Conservation (phyloP, 2,888 invertebrate genomes). For the Orchestes rusci region DNA sequence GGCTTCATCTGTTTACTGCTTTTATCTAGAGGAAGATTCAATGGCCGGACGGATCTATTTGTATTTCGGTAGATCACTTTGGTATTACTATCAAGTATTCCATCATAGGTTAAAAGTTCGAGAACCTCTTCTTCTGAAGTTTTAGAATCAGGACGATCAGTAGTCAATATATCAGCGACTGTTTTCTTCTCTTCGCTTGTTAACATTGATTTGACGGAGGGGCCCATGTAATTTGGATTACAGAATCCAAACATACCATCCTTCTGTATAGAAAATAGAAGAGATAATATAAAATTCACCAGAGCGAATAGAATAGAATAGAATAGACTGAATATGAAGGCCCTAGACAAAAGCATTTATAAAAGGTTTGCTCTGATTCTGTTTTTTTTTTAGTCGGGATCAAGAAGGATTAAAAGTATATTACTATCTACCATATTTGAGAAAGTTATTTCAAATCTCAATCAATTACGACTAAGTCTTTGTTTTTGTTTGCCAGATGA, state of each 20-base stretch:
- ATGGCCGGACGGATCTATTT: slow-evolving; percentile 40
- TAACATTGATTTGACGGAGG: slow-evolving; percentile 43
- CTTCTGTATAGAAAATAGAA: slow-evolving; percentile 19
- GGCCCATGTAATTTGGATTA: slow-evolving; percentile 68
- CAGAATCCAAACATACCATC: slow-evolving; percentile 60
- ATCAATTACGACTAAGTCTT: no score
- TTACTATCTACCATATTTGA: no score
- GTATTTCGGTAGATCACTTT: slow-evolving; percentile 39
- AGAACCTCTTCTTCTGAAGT: slow-evolving; percentile 33
- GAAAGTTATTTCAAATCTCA: no score
- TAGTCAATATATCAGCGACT: slow-evolving; percentile 27
- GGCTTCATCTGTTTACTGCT: slow-evolving; percentile 10
- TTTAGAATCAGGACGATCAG: slow-evolving; percentile 13
- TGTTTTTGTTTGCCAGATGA: no score
- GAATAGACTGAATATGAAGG: no score
- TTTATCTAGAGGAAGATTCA: slow-evolving; percentile 44
- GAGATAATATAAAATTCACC: not conserved
- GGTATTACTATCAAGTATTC: slow-evolving; percentile 36
- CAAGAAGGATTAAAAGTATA: no score
- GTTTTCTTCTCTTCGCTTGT: slow-evolving; percentile 31
- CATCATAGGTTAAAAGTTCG: slow-evolving; percentile 39
- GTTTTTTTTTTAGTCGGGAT: no score
- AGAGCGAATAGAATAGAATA: no score
- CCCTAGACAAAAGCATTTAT: no score
- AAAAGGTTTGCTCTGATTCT: no score